These are phyloP conservation scores for Argyresthia albistria DNA, from an alignment of 2,888 invertebrate species.

Conservation along the genomic window DNA sequence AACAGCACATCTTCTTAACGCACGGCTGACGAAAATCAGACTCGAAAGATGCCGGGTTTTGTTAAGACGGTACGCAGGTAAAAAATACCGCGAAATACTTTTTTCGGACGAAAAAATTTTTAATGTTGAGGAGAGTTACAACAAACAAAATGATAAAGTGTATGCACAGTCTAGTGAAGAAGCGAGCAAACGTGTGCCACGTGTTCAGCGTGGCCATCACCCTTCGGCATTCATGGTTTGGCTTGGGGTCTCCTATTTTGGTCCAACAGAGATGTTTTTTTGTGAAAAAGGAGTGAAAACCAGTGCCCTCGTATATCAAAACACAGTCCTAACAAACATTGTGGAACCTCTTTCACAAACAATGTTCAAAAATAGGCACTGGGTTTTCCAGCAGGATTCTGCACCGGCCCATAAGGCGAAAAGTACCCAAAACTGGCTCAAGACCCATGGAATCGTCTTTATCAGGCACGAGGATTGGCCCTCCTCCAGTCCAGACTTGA, in stretches of 20 bases:
- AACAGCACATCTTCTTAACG: no score
- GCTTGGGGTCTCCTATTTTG: neutral
- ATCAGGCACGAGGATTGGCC: neutral
- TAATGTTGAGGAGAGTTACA: no score
- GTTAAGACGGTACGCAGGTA: no score
- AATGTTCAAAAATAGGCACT: no score
- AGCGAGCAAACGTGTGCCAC: neutral
- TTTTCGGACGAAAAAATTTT: no score
- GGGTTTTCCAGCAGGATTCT: neutral
- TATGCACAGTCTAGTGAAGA: neutral
- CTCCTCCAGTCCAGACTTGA: neutral
- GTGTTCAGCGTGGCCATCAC: neutral
- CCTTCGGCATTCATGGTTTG: neutral
- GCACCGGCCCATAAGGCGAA: neutral
- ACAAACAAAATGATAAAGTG: neutral
- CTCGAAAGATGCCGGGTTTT: no score
- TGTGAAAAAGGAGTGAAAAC: constrained; percentile 1
- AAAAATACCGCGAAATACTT: no score
- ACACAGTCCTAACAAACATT: neutral
- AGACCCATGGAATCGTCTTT: neutral
- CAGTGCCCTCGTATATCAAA: neutral
- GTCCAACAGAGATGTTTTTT: neutral
- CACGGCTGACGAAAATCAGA: neutral
- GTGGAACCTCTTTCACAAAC: no score
- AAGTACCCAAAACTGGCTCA: neutral